Evolutionary conservation across 2,888 invertebrate species (phyloP).

Genomic region (Teleiodes luculella): DNA sequence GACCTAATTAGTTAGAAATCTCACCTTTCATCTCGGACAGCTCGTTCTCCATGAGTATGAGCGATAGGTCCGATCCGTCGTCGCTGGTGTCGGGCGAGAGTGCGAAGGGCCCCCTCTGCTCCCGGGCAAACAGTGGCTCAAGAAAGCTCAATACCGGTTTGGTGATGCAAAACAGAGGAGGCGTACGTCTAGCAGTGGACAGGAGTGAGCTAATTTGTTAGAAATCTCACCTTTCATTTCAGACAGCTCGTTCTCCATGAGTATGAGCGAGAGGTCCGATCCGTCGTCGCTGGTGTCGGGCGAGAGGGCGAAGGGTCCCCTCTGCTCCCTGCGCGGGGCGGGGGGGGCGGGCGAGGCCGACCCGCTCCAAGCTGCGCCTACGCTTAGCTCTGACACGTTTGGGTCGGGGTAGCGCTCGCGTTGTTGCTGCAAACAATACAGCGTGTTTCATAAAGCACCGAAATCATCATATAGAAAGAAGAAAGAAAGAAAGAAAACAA

Average conservation of each 20-base stretch:
- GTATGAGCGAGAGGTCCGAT: slow-evolving; percentile 81
- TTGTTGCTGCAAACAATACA: slow-evolving; percentile 32
- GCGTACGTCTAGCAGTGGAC: too few relatives aligned
- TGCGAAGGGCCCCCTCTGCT: slow-evolving; percentile 83
- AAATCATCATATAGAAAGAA: too few relatives aligned
- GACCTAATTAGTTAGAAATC: too few relatives aligned
- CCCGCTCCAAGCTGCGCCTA: slow-evolving; percentile 67
- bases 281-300: slow-evolving; percentile 94
- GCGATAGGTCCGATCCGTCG: slow-evolving; percentile 87
- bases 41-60: slow-evolving; percentile 19
- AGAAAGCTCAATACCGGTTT: too few relatives aligned
- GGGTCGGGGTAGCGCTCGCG: slow-evolving; percentile 77
- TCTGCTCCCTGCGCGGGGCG: slow-evolving; percentile 27
- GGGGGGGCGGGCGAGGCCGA: slow-evolving; percentile 45
- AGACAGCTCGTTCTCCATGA: slow-evolving; percentile 20
- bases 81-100: slow-evolving; percentile 90
- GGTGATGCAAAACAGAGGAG: too few relatives aligned
- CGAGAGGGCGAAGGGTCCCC: slow-evolving; percentile 80
- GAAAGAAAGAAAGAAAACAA: too few relatives aligned
- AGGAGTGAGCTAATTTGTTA: too few relatives aligned
- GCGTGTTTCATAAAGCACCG: too few relatives aligned
- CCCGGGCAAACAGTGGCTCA: slow-evolving; percentile 76
- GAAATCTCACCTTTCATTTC: slow-evolving; percentile 64
- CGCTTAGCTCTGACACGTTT: slow-evolving; percentile 63
- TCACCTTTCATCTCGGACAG: slow-evolving; percentile 19